phyloP scores from a whole-genome alignment of 92 coral and sea anemone genomes.

The Pocillopora meandrina region DNA sequence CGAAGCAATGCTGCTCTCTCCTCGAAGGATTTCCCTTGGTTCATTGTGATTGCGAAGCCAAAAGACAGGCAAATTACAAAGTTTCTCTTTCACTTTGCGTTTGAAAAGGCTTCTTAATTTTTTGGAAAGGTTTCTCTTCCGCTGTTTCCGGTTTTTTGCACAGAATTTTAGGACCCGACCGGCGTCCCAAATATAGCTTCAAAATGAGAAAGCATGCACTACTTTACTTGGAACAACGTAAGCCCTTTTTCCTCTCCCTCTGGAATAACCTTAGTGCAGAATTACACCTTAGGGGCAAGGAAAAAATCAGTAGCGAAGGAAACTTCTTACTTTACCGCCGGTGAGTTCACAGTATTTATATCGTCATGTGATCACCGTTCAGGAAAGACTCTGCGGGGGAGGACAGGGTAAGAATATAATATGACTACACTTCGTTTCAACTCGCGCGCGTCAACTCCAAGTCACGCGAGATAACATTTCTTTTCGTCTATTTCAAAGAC shows the following conservation, averaged over 20 bases:
- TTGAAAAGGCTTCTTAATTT: not conserved
- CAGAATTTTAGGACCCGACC: no score
- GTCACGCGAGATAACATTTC: not conserved
- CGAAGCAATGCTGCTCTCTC: slow-evolving; percentile 79
- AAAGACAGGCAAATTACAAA: not conserved
- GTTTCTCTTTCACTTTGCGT: not conserved
- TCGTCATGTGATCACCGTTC: slow-evolving; percentile 10
- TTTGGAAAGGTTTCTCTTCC: not conserved
- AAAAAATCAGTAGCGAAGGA: not conserved
- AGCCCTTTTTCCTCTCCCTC: no score
- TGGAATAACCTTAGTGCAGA: not conserved
- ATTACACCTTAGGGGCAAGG: not conserved
- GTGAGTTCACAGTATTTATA: not conserved
- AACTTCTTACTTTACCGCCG: not conserved
- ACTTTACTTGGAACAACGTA: no score
- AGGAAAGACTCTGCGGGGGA: not conserved
- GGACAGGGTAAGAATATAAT: not conserved
- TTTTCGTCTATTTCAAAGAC: no score
- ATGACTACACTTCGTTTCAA: no score
- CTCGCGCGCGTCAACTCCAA: not conserved
- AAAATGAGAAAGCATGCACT: no score
- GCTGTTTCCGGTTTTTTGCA: no score
- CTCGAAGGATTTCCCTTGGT: slow-evolving; percentile 60
- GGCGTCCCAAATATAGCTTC: no score
- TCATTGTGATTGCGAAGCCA: not conserved